phyloP scores from a whole-genome alignment of 2,113 vertebrate species.

The Diphyllodes magnificus region DNA sequence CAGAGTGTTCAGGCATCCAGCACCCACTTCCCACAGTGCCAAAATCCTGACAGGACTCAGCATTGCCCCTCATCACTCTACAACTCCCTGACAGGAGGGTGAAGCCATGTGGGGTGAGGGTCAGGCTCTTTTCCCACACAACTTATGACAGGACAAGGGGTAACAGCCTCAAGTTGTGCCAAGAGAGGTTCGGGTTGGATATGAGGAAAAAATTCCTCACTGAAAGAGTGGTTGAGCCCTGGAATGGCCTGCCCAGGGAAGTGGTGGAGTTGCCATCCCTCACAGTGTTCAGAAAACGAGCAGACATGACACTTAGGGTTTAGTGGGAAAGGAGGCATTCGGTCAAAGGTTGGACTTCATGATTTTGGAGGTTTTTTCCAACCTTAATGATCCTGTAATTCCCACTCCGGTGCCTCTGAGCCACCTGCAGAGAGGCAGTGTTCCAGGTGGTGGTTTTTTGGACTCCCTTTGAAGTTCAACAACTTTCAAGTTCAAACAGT shows the following conservation, averaged over 20 bases:
- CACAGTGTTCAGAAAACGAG: not conserved
- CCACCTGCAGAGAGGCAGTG: not conserved
- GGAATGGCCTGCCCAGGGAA: not conserved
- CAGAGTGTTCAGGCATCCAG: not conserved
- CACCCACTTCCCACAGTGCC: not conserved
- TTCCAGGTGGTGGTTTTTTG: not conserved
- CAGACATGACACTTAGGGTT: not conserved
- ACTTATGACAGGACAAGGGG: not conserved
- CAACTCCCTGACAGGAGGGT: not conserved
- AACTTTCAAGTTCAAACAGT: conserved; percentile 26
- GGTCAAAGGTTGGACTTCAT: not conserved
- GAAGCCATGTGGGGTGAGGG: not conserved
- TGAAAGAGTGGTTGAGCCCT: not conserved
- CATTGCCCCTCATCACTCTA: not conserved
- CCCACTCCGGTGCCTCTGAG: not conserved
- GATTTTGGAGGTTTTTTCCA: not conserved
- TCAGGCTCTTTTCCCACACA: not conserved
- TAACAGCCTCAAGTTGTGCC: not conserved
- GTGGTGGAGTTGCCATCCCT: not conserved
- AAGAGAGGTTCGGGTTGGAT: not conserved
- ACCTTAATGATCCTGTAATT: not conserved
- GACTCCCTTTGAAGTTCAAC: conserved; percentile 5
- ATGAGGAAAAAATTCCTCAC: not conserved
- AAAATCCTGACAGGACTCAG: not conserved
- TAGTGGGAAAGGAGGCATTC: not conserved